These are phyloP conservation scores for Embiotoca jacksoni DNA, from an alignment of 2,113 vertebrate species.

Conservation along the genomic window DNA sequence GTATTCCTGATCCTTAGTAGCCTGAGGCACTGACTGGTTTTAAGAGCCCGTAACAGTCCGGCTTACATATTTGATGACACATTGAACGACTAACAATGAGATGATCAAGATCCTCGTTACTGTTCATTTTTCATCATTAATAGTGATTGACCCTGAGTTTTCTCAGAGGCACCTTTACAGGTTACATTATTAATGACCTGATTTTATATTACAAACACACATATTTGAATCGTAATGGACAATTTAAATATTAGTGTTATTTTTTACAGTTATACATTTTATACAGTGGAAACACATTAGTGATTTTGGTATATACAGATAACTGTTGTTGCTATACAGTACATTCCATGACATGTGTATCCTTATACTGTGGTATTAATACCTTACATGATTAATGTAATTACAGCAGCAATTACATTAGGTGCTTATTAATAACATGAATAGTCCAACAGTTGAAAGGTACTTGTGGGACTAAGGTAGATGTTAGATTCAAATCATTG, in stretches of 20 bases:
- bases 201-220: slow-evolving; percentile 10
- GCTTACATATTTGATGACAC: slow-evolving; percentile 40
- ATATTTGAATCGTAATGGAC: background rate
- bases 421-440: too few relatives aligned
- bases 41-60: slow-evolving; percentile 6
- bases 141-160: background rate
- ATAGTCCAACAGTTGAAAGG: too few relatives aligned
- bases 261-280: background rate
- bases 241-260: background rate
- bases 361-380: background rate
- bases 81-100: background rate
- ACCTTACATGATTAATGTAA: too few relatives aligned
- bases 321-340: background rate
- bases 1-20: slow-evolving; percentile 8
- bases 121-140: background rate
- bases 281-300: slow-evolving; percentile 5
- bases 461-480: too few relatives aligned
- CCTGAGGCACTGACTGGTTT: slow-evolving; percentile 18
- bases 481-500: too few relatives aligned
- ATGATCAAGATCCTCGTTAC: background rate
- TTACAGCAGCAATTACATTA: too few relatives aligned
- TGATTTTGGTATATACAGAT: background rate
- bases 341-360: background rate
- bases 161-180: background rate
- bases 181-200: background rate